Percentiles rank a stretch among this genome's conserved stretches.
These are phyloP conservation scores for Mythimna pallens DNA, from an alignment of 2,888 invertebrate species.

Conservation along the genomic window DNA sequence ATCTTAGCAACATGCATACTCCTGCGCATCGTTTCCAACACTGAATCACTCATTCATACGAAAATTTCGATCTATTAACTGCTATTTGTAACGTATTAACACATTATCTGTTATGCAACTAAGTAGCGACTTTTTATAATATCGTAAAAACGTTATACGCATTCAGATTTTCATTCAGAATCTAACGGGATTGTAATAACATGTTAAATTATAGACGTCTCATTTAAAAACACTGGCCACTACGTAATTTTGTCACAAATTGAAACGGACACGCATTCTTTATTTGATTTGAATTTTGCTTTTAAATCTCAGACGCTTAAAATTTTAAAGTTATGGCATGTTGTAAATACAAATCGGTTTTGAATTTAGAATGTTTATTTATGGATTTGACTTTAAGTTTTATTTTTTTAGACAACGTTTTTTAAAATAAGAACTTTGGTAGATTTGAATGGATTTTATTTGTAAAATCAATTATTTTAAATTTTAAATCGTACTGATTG, in stretches of 20 bases:
- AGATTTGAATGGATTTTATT: slow-evolving; percentile 14
- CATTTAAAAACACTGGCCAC: slow-evolving; percentile 66
- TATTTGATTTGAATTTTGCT: slow-evolving; percentile 42
- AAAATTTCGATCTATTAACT: slow-evolving; percentile 81
- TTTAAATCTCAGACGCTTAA: slow-evolving; percentile 52
- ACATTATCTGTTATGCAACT: slow-evolving; percentile 65
- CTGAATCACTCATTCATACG: slow-evolving; percentile 83
- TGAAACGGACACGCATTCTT: slow-evolving; percentile 48
- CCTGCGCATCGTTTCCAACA: slow-evolving; percentile 79
- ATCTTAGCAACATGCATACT: slow-evolving; percentile 69
- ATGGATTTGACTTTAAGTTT: slow-evolving; percentile 16
- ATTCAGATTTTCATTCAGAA: slow-evolving; percentile 58
- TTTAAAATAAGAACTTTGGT: slow-evolving; percentile 12
- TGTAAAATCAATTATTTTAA: slow-evolving; percentile 15
- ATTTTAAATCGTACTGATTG: slow-evolving; percentile 29
- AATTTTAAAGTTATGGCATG: slow-evolving; percentile 26
- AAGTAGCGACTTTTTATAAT: slow-evolving; percentile 66
- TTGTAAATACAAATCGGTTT: slow-evolving; percentile 42
- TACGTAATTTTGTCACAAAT: slow-evolving; percentile 56
- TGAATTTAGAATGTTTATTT: slow-evolving; percentile 50
- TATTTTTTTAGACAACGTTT: slow-evolving; percentile 7
- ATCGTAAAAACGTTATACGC: slow-evolving; percentile 55
- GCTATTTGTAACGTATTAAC: slow-evolving; percentile 80
- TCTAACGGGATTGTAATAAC: slow-evolving; percentile 61
- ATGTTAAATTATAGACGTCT: slow-evolving; percentile 63